Evolutionary conservation across 2,888 invertebrate species (phyloP), one percentile per base, ranked within the genome.

Genomic region (Auanema sp.): DNA sequence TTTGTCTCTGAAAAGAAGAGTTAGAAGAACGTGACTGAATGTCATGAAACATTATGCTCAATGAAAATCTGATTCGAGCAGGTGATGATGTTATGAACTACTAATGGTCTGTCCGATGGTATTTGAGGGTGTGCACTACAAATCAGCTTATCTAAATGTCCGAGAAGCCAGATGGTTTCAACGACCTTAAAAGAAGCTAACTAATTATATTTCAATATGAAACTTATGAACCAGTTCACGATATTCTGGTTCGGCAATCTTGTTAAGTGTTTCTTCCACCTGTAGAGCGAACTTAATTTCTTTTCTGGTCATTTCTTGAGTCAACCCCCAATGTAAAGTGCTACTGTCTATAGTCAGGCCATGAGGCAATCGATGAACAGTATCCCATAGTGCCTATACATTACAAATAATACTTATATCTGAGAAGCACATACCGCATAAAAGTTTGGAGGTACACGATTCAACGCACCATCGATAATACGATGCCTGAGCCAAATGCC

Each of bases 161-260:
- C 93, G 43, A 97, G 87, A 16, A 98, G 93, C 92, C 96, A 96
- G 56, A 98, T 86, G 0, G 94, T 95, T 86, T 98, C 88, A 0
- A 98, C 97, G 60, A 97, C 55, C 72, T 72, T 47, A 43, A 65
- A 59, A 24, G 1, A 14, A 21, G 21, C 8, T 53, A 25, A 8
- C 8, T 12, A 16, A 41, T 14, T 11, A 23, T 24, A 43, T 57
- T 43, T 23, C 24, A 14, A 18, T 14, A 14, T 43, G 43, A 43
- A 43, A 43, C n/a, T 43, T 11, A 43, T 43, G 43, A 43, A 72
- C 76, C 64, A 80, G 58, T 64, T 81, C 79, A 11, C 98, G 88
- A 86, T 97, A 98, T 85, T 98, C 98, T 0, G 98, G 97, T 85
- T 97, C 95, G 0, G 96, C 94, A 79, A 99, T 95, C 57, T 92